phyloP scores from a whole-genome alignment of 2,888 invertebrate species.

The Gandaritis pyraliata region DNA sequence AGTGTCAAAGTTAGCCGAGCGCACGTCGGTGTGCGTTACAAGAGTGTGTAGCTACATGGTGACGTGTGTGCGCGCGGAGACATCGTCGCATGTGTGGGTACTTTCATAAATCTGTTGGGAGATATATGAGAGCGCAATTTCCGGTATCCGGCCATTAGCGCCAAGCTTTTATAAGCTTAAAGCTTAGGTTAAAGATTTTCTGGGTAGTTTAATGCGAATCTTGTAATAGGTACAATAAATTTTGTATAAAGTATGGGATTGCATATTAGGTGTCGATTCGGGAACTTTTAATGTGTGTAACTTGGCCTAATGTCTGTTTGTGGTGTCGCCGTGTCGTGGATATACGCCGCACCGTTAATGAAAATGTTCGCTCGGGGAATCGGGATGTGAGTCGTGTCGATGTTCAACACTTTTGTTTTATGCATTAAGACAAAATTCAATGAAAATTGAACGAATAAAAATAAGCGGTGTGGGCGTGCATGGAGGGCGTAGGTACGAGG shows the following conservation, averaged over 20 bases:
- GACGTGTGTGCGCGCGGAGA: constrained; percentile 70
- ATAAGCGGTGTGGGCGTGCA: constrained; percentile 77
- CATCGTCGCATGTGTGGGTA: constrained; percentile 85
- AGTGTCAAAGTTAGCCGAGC: constrained; percentile 75
- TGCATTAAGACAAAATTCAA: constrained; percentile 43
- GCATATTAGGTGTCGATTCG: constrained; percentile 83
- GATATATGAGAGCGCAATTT: constrained; percentile 96
- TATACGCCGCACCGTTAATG: constrained; percentile 40
- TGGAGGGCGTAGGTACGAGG: constrained; percentile 42
- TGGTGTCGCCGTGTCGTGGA: constrained; percentile 47
- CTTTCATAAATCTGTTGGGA: constrained; percentile 95
- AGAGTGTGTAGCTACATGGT: constrained; percentile 44
- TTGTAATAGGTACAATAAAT: constrained; percentile 85
- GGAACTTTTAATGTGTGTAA: constrained; percentile 83
- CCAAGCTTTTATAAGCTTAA: constrained; percentile 87
- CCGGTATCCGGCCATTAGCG: constrained; percentile 95
- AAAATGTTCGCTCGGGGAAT: constrained; percentile 42
- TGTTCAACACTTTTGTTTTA: constrained; percentile 39
- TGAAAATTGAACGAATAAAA: constrained; percentile 69
- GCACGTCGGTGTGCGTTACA: constrained; percentile 52
- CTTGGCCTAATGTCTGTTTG: constrained; percentile 80
- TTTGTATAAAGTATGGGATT: constrained; percentile 84
- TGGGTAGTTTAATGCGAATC: constrained; percentile 85
- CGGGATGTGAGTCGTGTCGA: constrained; percentile 33
- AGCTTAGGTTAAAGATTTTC: constrained; percentile 85